Conservation (phyloP, 1,140 invertebrate genomes). For the Camponotus vicinus region DNA sequence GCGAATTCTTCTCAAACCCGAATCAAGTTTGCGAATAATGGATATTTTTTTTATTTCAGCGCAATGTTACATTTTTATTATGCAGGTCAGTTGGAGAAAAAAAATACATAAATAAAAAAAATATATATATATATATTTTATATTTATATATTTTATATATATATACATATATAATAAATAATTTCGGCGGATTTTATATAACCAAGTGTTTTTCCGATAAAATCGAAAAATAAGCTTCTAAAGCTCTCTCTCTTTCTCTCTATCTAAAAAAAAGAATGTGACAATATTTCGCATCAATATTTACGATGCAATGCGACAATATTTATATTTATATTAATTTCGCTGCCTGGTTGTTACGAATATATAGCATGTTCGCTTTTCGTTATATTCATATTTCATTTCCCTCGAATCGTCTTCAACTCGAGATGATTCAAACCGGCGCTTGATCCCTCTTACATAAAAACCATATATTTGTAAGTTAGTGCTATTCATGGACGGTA, state of each 20-base stretch:
- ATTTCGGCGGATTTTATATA: slow-evolving; percentile 9
- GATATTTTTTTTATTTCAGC: neutral
- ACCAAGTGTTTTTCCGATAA: neutral
- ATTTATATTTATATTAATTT: slow-evolving; percentile 21
- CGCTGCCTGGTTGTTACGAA: neutral
- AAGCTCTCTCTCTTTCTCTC: neutral
- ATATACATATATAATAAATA: neutral
- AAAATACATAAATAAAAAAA: no score
- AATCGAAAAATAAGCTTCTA: slow-evolving; percentile 13
- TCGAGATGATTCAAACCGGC: neutral
- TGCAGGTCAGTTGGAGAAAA: neutral
- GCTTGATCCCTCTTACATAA: neutral
- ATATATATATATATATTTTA: no score
- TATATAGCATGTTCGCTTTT: neutral
- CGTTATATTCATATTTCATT: slow-evolving; percentile 28
- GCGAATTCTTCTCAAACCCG: neutral
- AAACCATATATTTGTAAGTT: slow-evolving; percentile 10
- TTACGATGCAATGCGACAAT: slow-evolving; percentile 21
- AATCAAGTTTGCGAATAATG: slow-evolving; percentile 11
- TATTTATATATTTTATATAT: no score
- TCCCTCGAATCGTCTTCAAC: neutral
- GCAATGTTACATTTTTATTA: slow-evolving; percentile 29
- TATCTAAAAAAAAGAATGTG: neutral
- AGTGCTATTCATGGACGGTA: neutral
- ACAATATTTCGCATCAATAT: slow-evolving; percentile 31